Percentiles rank a stretch among this genome's conserved stretches.
Conservation (phyloP, 2,888 invertebrate genomes). For the Drosophila bunnanda region DNA sequence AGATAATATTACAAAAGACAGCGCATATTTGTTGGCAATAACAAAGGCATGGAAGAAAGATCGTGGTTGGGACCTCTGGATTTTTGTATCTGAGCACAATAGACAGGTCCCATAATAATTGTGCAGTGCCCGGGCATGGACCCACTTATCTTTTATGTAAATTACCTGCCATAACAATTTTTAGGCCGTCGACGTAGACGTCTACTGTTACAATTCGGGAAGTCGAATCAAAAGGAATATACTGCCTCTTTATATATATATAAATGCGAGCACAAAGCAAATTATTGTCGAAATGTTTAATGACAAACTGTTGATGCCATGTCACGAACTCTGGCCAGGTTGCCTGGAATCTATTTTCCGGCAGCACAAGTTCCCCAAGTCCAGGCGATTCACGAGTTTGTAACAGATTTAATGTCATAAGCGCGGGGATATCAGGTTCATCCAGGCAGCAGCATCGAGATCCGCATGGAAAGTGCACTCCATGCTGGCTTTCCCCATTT, state of each 20-base stretch:
- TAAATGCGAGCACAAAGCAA: slow-evolving; percentile 76
- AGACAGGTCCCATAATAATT: slow-evolving; percentile 79
- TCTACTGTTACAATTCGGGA: slow-evolving; percentile 69
- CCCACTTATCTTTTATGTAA: slow-evolving; percentile 76
- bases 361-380: slow-evolving; percentile 26
- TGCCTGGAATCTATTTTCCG: slow-evolving; percentile 35
- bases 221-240: slow-evolving; percentile 55
- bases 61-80: slow-evolving; percentile 51
- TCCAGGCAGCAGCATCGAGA: slow-evolving; percentile 48
- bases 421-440: slow-evolving; percentile 40
- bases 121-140: slow-evolving; percentile 56
- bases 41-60: slow-evolving; percentile 58
- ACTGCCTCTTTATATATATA: slow-evolving; percentile 26
- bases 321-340: slow-evolving; percentile 81
- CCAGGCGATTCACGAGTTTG: slow-evolving; percentile 81
- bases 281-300: slow-evolving; percentile 84
- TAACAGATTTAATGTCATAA: slow-evolving; percentile 71
- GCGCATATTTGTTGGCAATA: slow-evolving; percentile 60
- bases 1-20: slow-evolving; percentile 35
- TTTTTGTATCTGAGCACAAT: slow-evolving; percentile 52
- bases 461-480: slow-evolving; percentile 54
- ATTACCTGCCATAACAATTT: slow-evolving; percentile 77
- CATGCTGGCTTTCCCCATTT: slow-evolving; percentile 53
- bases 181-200: slow-evolving; percentile 44
- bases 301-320: slow-evolving; percentile 85